Conservation (phyloP, 2,888 invertebrate species). For the Platypus cylindrus region DNA sequence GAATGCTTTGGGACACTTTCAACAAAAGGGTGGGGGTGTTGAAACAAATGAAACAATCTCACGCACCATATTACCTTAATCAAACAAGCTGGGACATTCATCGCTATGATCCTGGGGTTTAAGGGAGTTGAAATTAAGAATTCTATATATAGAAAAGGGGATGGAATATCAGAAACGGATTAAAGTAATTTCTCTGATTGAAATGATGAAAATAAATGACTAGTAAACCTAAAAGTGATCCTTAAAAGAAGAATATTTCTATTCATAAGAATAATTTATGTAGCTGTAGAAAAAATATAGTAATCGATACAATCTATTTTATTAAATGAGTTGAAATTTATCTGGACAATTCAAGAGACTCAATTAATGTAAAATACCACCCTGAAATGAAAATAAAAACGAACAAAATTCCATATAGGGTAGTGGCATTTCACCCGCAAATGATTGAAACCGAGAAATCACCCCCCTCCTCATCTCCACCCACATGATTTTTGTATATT, state of each 20-base stretch:
- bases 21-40: conserved; percentile 12
- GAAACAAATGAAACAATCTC: conserved; percentile 33
- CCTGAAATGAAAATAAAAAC: no score
- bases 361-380: no score
- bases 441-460: conserved; percentile 18
- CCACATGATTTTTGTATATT: conserved; percentile 31
- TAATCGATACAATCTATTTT: no score
- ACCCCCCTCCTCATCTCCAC: conserved; percentile 29
- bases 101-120: conserved; percentile 9
- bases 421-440: conserved; percentile 11
- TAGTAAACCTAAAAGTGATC: no score
- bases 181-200: not conserved
- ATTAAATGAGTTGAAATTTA: no score
- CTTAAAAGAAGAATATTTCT: no score
- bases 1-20: conserved; percentile 12
- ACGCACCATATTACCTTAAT: conserved; percentile 36
- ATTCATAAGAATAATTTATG: no score
- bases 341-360: no score
- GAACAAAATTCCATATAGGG: not conserved
- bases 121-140: conserved; percentile 7
- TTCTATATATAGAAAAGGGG: not conserved
- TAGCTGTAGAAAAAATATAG: no score
- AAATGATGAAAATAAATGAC: no score
- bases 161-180: not conserved
- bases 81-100: conserved; percentile 26